phyloP scores from a whole-genome alignment of 2,797 vertebrate genomes.

The Anabas testudineus region DNA sequence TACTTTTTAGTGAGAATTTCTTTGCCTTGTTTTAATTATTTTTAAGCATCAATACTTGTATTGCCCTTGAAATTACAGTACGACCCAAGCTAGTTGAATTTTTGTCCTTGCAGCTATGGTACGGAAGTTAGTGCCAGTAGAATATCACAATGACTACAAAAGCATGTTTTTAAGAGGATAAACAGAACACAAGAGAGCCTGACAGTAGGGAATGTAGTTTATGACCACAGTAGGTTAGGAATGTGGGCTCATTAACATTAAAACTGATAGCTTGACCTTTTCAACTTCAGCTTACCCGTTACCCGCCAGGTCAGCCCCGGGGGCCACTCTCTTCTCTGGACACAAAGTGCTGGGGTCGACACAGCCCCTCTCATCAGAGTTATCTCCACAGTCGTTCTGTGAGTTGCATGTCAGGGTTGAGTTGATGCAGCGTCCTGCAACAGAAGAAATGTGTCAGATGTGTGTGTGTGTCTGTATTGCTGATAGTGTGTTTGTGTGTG shows the following conservation, averaged over 20 bases:
- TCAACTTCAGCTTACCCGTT: slow-evolving; percentile 83
- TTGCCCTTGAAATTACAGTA: neutral
- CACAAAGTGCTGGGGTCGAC: slow-evolving; percentile 68
- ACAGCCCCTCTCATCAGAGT: slow-evolving; percentile 92
- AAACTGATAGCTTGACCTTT: slow-evolving; percentile 7
- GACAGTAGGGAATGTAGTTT: neutral
- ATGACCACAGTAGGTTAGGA: slow-evolving; percentile 4
- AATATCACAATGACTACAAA: neutral
- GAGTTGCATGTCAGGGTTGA: slow-evolving; percentile 87
- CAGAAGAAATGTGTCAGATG: neutral
- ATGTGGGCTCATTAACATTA: neutral
- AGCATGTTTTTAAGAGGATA: neutral
- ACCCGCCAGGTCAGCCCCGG: slow-evolving; percentile 85
- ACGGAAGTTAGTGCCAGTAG: neutral
- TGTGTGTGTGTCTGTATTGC: neutral
- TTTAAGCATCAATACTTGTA: neutral
- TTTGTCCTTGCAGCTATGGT: neutral
- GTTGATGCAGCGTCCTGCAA: slow-evolving; percentile 90
- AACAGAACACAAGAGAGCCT: too few relatives aligned
- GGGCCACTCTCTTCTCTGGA: slow-evolving; percentile 70
- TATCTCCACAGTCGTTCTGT: slow-evolving; percentile 95
- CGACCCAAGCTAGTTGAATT: too few relatives aligned
- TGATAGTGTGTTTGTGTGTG: neutral
- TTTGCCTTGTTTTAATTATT: neutral
- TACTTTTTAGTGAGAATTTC: too few relatives aligned